These are phyloP conservation scores for Brachyhypopomus occidentalis DNA, from an alignment of 2,113 vertebrate genomes.

Conservation along the genomic window DNA sequence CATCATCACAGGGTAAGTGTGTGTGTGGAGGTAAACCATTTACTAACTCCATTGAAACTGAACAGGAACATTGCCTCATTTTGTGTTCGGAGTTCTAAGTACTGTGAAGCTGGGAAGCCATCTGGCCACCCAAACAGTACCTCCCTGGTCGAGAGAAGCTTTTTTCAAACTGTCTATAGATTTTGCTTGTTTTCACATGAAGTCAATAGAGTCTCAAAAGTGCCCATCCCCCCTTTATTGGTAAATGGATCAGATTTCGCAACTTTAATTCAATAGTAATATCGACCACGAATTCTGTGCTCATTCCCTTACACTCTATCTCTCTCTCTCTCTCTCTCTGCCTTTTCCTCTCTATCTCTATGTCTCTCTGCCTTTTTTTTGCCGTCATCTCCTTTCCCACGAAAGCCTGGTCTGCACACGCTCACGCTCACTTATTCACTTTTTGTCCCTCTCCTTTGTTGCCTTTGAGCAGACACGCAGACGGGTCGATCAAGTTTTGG, in stretches of 20 bases:
- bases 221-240: slow-evolving; percentile 37
- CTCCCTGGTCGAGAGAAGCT: background rate
- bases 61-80: background rate
- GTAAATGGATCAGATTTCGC: slow-evolving; percentile 44
- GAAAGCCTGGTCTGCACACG: slow-evolving; percentile 11
- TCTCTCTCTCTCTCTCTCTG: background rate
- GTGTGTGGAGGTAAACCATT: background rate
- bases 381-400: background rate
- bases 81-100: background rate
- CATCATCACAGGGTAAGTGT: slow-evolving; percentile 94
- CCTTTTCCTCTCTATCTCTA: background rate
- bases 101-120: background rate
- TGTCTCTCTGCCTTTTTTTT: slow-evolving; percentile 18
- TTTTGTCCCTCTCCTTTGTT: slow-evolving; percentile 39
- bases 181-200: slow-evolving; percentile 42
- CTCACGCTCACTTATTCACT: slow-evolving; percentile 25
- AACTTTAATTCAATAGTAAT: slow-evolving; percentile 44
- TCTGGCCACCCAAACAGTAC: background rate
- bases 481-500: slow-evolving; percentile 97
- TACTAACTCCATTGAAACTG: too few species aligned
- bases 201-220: slow-evolving; percentile 41
- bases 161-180: slow-evolving; percentile 26
- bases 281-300: slow-evolving; percentile 39
- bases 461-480: slow-evolving; percentile 83
- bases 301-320: background rate